These are phyloP conservation scores for Andrena dorsata DNA, from an alignment of 2,888 invertebrate species.

Conservation along the genomic window DNA sequence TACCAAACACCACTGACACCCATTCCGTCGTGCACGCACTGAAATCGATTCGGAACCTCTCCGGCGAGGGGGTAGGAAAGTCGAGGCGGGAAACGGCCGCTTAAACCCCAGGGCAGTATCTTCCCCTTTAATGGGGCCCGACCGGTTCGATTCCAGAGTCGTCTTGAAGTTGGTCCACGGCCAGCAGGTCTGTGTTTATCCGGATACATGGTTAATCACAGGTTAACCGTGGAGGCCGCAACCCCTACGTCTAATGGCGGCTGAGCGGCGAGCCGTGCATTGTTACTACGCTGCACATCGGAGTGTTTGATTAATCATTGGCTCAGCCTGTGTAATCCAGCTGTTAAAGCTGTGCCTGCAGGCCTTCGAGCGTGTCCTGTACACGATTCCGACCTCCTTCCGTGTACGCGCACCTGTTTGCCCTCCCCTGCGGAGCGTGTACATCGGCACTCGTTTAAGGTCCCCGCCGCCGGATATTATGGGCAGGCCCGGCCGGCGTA, in stretches of 20 bases:
- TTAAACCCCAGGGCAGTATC: background rate
- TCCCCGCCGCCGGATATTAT: slow-evolving; percentile 26
- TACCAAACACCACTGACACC: slow-evolving; percentile 22
- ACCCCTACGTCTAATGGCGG: slow-evolving; percentile 74
- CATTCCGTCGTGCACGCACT: background rate
- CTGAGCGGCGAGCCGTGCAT: slow-evolving; percentile 73
- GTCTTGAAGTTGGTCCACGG: slow-evolving; percentile 65
- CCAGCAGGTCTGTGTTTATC: slow-evolving; percentile 67
- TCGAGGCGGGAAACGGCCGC: background rate
- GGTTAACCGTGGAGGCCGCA: slow-evolving; percentile 72
- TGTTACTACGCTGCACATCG: slow-evolving; percentile 72
- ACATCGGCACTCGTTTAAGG: slow-evolving; percentile 23
- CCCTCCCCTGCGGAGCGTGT: background rate
- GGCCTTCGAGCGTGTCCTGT: slow-evolving; percentile 33
- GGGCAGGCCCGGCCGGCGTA: background rate
- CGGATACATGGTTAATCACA: slow-evolving; percentile 75
- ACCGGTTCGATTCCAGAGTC: slow-evolving; percentile 49
- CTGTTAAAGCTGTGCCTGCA: slow-evolving; percentile 72
- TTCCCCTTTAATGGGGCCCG: slow-evolving; percentile 52
- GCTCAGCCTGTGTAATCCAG: slow-evolving; percentile 75
- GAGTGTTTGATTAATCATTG: slow-evolving; percentile 80
- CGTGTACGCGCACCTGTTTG: slow-evolving; percentile 37
- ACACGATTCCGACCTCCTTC: slow-evolving; percentile 26
- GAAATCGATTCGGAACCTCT: background rate
- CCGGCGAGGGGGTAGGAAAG: too few species aligned